A percentile compares a stretch with the other conserved stretches of the same genome.
phyloP scores from a whole-genome alignment of 1,140 invertebrate species.

The Drosophila leontia region DNA sequence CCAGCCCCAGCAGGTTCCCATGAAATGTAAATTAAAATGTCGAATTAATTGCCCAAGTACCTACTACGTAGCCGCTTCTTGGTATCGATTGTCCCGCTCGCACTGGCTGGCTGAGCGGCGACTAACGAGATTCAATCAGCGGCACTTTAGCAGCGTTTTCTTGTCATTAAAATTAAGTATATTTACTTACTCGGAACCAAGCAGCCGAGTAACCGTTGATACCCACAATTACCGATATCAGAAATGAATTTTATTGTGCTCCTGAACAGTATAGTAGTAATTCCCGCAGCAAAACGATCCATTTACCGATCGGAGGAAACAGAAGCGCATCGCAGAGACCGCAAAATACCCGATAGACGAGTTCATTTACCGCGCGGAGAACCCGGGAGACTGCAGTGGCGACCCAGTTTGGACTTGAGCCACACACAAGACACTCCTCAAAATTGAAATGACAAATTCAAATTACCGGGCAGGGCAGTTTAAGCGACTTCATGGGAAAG shows the following conservation, averaged over 20 bases:
- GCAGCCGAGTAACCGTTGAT: conserved; percentile 8
- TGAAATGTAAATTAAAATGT: conserved; percentile 80
- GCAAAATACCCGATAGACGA: neutral
- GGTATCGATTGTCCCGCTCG: conserved; percentile 49
- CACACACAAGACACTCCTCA: neutral
- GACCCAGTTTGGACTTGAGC: neutral
- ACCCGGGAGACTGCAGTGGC: neutral
- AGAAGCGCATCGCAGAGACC: conserved; percentile 7
- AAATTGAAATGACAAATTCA: conserved; percentile 30
- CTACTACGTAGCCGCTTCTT: conserved; percentile 43
- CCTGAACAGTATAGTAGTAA: conserved; percentile 8
- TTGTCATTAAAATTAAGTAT: conserved; percentile 76
- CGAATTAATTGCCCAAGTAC: conserved; percentile 74
- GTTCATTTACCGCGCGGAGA: too few relatives aligned
- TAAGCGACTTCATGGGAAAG: conserved; percentile 11
- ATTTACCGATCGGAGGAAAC: conserved; percentile 18
- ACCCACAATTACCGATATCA: conserved; percentile 38
- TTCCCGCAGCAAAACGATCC: conserved; percentile 24
- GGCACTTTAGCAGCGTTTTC: conserved; percentile 68
- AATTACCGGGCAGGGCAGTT: conserved; percentile 11
- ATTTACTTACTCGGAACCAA: conserved; percentile 71
- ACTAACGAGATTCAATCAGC: conserved; percentile 75
- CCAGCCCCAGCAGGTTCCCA: conserved; percentile 44
- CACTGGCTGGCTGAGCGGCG: conserved; percentile 2
- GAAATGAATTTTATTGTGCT: conserved; percentile 33